Percentiles rank a stretch among this genome's conserved stretches.
phyloP scores from a whole-genome alignment of 1,140 invertebrate genomes.

The Periplaneta americana region DNA sequence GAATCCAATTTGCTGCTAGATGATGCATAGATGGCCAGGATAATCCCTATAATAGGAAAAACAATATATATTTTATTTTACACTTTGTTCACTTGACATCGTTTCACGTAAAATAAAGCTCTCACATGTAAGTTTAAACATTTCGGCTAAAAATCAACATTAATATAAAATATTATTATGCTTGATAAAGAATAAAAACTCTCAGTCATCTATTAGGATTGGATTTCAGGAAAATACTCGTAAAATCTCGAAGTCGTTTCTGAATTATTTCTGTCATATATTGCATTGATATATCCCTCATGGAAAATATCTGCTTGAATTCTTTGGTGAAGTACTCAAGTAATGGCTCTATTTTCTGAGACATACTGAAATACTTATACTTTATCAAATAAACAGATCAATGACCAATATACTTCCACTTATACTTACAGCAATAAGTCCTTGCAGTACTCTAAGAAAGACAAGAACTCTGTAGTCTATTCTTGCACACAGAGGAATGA shows the following conservation, averaged over 20 bases:
- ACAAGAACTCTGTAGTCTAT: constrained; percentile 55
- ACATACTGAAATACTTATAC: background rate
- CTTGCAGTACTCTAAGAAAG: constrained; percentile 60
- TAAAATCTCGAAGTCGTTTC: background rate
- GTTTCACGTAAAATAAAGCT: background rate
- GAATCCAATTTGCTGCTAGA: constrained; percentile 78
- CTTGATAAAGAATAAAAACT: background rate
- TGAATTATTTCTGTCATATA: background rate
- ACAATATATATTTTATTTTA: background rate
- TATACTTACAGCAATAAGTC: constrained; percentile 60
- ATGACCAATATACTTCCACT: background rate
- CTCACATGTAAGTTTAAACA: background rate
- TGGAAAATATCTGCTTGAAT: background rate
- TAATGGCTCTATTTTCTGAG: background rate
- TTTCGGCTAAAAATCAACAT: background rate
- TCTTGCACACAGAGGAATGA: constrained; percentile 59
- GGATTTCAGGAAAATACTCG: background rate
- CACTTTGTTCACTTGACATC: background rate
- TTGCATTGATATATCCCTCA: background rate
- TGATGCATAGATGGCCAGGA: constrained; percentile 79
- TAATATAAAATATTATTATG: background rate
- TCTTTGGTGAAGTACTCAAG: background rate
- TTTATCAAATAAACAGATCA: background rate
- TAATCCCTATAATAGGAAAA: constrained; percentile 55
- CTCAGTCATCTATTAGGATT: too few relatives aligned